phyloP scores from a whole-genome alignment of 2,113 vertebrate genomes.

The Pedionomus torquatus region DNA sequence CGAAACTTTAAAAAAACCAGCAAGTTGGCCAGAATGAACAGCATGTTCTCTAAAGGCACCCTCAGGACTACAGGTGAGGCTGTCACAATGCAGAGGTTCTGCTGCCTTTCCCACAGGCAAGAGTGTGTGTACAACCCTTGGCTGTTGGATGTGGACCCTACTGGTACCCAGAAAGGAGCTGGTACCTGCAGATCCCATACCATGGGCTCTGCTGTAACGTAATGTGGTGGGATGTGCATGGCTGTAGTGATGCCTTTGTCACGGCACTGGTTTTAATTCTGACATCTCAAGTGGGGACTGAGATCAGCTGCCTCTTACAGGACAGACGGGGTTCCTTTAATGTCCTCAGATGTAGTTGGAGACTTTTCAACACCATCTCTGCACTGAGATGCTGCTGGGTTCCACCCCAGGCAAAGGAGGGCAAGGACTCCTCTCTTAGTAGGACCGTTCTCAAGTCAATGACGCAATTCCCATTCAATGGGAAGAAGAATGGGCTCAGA shows the following conservation, averaged over 20 bases:
- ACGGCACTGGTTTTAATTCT: neutral
- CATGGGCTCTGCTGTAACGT: accelerated
- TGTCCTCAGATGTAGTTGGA: neutral
- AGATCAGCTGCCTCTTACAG: neutral
- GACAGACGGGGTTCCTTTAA: accelerated
- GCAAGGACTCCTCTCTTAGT: neutral
- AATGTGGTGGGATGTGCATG: accelerated
- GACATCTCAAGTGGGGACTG: neutral
- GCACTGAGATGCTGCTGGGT: neutral
- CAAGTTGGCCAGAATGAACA: neutral
- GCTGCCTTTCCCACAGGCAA: neutral
- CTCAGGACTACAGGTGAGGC: neutral
- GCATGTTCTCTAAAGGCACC: neutral
- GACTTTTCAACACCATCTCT: neutral
- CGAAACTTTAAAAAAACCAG: neutral
- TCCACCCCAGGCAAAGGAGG: neutral
- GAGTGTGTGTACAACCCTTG: neutral
- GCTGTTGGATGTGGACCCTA: neutral
- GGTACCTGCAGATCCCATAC: neutral
- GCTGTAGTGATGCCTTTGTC: neutral
- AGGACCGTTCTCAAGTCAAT: neutral
- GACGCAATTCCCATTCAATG: neutral
- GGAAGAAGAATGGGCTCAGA: neutral
- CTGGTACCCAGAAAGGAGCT: neutral
- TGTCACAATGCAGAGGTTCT: accelerated